Base-by-base conservation (phyloP, 2,888 invertebrate genomes). In the Drosophila pegasa region DNA sequence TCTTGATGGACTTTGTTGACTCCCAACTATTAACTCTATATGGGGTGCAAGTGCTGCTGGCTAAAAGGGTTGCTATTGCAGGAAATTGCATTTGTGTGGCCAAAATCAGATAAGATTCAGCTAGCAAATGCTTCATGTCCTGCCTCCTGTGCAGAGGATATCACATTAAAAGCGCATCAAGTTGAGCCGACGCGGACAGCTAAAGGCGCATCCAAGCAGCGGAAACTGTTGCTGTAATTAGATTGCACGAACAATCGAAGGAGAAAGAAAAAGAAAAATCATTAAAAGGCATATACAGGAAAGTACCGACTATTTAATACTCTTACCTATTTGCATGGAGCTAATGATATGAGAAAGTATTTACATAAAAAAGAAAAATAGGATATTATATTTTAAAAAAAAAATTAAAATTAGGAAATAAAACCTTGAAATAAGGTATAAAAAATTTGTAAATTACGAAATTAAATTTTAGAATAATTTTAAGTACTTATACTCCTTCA, bases 1-100 rank as follows among this genome's bases (percentile, higher is more conserved):
- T 4, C 38, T 16, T 52, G 16, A 38, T 56, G 57, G 47, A 60
- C 69, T 64, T 68, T 55, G 41, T 77, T 87, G 88, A 83, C 83
- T 85, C 75, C 79, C 71, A 86, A 85, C 90, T 86, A 90, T 90
- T 88, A 90, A 89, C 88, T 84, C 79, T 79, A 78, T 89, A 83
- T 89, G 55, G 47, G 40, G 78, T 83, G 78, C 84, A 81, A 87
- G 85, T 88, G 37, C 16, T 16, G 16, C 9, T 3, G 33, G 47
- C 65, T 62, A 6, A 56, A 71, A 83, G 77, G 80, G 78, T 83
- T 77, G 78, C 79, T 76, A 78, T 86, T 85, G 74, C 68, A 78
- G 89, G 89, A 89, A 89, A 89, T 89, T 90, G 83, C 85, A 89
- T 89, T 90, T 88, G 75, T 75, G 84, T 64, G 58, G 63, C 68